Base-by-base conservation (phyloP, 2,797 vertebrate genomes). In the Gastrophryne carolinensis region DNA sequence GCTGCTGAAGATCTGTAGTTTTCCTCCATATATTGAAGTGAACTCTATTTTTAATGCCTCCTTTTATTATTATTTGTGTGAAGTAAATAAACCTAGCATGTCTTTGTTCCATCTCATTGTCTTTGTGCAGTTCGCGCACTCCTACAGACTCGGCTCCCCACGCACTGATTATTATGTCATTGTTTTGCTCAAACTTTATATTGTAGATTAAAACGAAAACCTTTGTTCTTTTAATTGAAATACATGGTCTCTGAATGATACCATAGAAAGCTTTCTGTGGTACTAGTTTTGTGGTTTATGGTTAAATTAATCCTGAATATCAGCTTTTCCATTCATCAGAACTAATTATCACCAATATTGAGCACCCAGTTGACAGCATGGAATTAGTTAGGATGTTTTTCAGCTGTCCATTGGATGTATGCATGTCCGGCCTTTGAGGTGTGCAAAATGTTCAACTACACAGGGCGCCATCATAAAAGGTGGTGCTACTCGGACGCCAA, bases 21-120 rank as follows among this genome's bases (percentile, higher is more conserved):
- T 66, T 52, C 17, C 4, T 27, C 5, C 6, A 2, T 12, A 15
- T 39, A 24, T 53, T 56, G 27, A 32, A 56, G 24, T 56, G 30
- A 26, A 56, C 19, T 1, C 12, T 17, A 56, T 30, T 56, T 24
- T 53, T 54, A n/a, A 26, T 67, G 47, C 30, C 24, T 54, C 39
- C 54, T 54, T 54, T 68, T 68, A 68, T 68, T 68, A 37, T 54
- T 54, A 68, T 68, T 68, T 54, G 53, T 68, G 19, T 15, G 4
- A 24, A 54, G 50, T 68, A 32, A 19, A 68, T 54, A 68, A 39
- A 54, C 26, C 56, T 53, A 21, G 30, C 15, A 54, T 56, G 34
- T 56, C 15, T 69, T 56, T 69, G 39, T 69, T 41, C 50, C 50
- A 4, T 26, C 26, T 21, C 23, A 68, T 68, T 68, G 66, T 69